Percentiles rank a stretch among this genome's conserved stretches.
These are phyloP conservation scores for Charaxes varanes DNA, from an alignment of 1,140 invertebrate species.

Conservation along the genomic window DNA sequence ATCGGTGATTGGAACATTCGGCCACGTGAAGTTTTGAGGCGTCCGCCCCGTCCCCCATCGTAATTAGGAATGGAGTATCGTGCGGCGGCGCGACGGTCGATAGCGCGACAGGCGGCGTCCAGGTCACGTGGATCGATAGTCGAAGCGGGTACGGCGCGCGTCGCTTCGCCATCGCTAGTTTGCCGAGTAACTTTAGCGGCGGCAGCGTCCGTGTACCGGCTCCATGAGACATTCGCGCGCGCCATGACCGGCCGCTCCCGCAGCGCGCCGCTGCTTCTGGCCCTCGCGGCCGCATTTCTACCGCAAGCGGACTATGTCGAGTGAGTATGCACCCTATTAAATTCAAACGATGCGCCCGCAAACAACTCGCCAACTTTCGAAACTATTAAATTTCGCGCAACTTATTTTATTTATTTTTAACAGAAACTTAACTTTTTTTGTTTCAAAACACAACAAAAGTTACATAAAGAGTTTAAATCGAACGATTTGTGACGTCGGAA, in stretches of 20 bases:
- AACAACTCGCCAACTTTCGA: too few relatives aligned
- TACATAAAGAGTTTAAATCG: background rate
- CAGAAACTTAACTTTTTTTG: background rate
- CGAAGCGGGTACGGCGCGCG: background rate
- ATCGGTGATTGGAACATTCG: constrained; percentile 1
- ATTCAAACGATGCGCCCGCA: background rate
- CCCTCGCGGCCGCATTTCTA: constrained; percentile 46
- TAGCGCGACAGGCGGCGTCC: constrained; percentile 52
- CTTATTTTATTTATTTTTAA: background rate
- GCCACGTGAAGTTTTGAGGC: constrained; percentile 44
- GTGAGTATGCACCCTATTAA: constrained; percentile 39
- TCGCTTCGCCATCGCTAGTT: constrained; percentile 27
- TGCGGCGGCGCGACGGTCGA: constrained; percentile 50
- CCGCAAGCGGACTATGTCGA: constrained; percentile 55
- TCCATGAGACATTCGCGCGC: constrained; percentile 37
- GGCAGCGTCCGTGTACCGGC: constrained; percentile 18
- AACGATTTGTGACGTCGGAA: too few relatives aligned
- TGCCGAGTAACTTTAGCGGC: constrained; percentile 42
- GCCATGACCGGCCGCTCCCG: constrained; percentile 49
- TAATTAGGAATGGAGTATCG: constrained; percentile 49
- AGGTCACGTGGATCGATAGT: constrained; percentile 48
- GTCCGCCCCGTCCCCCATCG: constrained; percentile 29
- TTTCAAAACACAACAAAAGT: background rate
- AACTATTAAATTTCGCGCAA: constrained; percentile 8
- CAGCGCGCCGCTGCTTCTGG: constrained; percentile 49